Evolutionary conservation across 2,797 vertebrate genomes (phyloP).

Genomic region (Chloroceryle amazona): DNA sequence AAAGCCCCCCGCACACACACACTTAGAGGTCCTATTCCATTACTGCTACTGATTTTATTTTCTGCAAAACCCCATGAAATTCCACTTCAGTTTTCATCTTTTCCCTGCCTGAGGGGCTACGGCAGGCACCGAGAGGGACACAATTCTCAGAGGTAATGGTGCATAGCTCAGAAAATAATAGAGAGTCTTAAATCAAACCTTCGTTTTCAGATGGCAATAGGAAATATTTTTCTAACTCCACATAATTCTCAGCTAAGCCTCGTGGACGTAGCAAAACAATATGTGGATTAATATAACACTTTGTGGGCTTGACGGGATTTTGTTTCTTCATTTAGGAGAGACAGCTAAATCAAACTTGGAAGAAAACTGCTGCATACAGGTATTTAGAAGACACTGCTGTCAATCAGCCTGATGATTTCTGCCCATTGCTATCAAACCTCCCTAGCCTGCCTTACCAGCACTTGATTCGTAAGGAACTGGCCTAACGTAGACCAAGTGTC

Average conservation of each 20-base stretch:
- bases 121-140: background rate
- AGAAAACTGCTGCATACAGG: background rate
- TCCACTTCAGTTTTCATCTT: background rate
- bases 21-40: background rate
- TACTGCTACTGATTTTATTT: background rate
- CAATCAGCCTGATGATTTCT: background rate
- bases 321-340: background rate
- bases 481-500: background rate
- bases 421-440: background rate
- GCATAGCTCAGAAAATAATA: background rate
- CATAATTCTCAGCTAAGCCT: background rate
- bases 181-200: background rate
- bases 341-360: background rate
- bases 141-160: background rate
- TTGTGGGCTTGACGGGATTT: background rate
- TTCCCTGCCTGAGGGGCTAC: background rate
- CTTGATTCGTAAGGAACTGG: background rate
- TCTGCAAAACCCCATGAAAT: background rate
- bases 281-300: background rate
- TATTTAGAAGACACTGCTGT: background rate
- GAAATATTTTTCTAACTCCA: background rate
- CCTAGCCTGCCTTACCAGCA: background rate
- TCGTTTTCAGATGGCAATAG: background rate
- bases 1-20: background rate
- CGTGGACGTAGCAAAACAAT: background rate